Conservation (phyloP, 1,140 invertebrate genomes). For the Carposina sasakii region DNA sequence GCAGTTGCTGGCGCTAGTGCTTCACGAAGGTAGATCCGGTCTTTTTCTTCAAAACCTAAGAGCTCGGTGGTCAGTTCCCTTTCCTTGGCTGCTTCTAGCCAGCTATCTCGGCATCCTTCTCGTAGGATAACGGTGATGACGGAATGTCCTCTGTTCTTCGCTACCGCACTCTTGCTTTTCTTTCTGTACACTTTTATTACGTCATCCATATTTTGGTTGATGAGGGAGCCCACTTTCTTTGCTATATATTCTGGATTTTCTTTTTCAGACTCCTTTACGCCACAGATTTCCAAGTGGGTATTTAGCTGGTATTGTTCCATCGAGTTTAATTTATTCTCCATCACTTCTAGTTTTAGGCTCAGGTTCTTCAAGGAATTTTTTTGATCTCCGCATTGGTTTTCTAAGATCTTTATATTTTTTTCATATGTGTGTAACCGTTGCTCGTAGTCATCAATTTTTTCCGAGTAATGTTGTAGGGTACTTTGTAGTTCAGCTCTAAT, state of each 20-base stretch:
- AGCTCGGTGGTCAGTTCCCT: no score
- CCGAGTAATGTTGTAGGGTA: slow-evolving; percentile 7
- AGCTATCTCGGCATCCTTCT: no score
- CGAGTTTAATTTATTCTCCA: not conserved
- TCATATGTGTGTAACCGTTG: not conserved
- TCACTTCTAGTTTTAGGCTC: not conserved
- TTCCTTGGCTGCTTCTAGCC: no score
- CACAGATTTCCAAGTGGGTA: slow-evolving; percentile 2
- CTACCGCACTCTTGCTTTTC: no score
- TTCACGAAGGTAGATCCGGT: no score
- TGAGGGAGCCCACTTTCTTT: not conserved
- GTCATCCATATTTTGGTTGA: not conserved
- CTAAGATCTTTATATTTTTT: not conserved
- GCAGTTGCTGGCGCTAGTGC: no score
- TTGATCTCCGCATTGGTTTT: not conserved
- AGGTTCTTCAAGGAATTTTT: not conserved
- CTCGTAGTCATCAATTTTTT: slow-evolving; percentile 9
- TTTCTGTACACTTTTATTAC: not conserved
- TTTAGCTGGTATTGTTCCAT: not conserved
- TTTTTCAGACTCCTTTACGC: not conserved
- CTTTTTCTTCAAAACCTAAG: no score
- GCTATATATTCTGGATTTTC: not conserved
- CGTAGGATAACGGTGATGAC: no score
- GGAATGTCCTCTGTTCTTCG: no score
- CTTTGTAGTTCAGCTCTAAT: not conserved